Evolutionary conservation across 2,797 vertebrate species (phyloP), one percentile per base, ranked within the genome.

Genomic region (Presbytis comata): DNA sequence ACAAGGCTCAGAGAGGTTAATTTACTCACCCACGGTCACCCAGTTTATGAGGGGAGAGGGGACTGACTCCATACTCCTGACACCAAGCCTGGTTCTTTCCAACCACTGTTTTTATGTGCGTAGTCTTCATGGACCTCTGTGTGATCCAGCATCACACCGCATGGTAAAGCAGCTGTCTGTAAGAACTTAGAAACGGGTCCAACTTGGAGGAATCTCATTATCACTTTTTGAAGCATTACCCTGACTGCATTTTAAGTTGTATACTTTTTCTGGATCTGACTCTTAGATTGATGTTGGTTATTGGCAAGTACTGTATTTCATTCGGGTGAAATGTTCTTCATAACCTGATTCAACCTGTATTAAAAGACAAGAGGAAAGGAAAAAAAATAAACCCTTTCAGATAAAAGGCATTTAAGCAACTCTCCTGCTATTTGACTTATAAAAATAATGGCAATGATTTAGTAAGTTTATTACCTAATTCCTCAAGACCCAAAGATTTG

Each of bases 171-270:
- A 97, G 97, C 91, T 92, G 90, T 94, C 95, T 57, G 1, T 26
- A 44, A 88, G 96, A 95, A 75, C 96, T 30, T 9, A 41, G 95
- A 96, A 97, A 48, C n/a, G 0, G 44, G 64, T 91, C 96, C 96
- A 97, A 82, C 76, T 82, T 84, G 75, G 75, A 96, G 89, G 96
- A 93, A 97, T 97, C 97, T 98, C 97, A 97, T 98, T 98, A 98
- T 96, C 97, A 96, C 97, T 96, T 97, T 88, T 57, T 30, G 81
- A 94, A 98, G 89, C 94, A 96, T 86, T 96, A 94, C 70, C 78
- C 93, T 72, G 75, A 97, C 85, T 94, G 72, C 95, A 96, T 97
- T 93, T 97, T 97, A 96, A 98, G 72, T 97, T 95, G 96, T 94
- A 93, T 97, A 86, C 88, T 95, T 98, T 98, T 96, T 84, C 93